Conservation (phyloP, 1,140 invertebrate species). For the Cydia amplana region DNA sequence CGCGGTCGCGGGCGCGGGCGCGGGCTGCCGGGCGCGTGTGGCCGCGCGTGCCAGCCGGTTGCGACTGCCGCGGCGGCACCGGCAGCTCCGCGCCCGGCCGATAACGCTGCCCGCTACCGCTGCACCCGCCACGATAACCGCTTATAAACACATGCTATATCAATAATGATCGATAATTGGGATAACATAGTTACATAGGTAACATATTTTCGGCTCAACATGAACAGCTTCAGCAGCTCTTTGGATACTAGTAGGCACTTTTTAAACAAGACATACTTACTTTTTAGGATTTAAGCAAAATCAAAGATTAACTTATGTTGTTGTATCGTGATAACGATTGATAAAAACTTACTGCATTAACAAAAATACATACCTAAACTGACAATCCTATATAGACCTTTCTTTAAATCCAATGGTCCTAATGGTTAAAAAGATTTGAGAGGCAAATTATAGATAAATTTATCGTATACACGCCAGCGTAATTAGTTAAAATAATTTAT, state of each 20-base stretch:
- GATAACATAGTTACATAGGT: not conserved
- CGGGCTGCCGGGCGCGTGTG: constrained; percentile 65
- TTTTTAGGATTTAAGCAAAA: too few relatives aligned
- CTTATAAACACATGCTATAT: constrained; percentile 47
- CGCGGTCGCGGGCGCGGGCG: constrained; percentile 52
- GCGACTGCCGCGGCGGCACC: constrained; percentile 62
- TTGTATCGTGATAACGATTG: too few relatives aligned
- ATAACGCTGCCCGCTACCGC: constrained; percentile 57
- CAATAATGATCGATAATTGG: constrained; percentile 9
- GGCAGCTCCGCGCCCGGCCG: constrained; percentile 42
- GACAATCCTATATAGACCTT: not conserved
- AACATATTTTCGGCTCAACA: not conserved
- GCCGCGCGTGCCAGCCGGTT: constrained; percentile 65
- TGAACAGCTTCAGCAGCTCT: too few relatives aligned
- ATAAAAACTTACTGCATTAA: too few relatives aligned
- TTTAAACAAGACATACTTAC: too few relatives aligned
- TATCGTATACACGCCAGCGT: not conserved
- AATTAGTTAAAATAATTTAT: not conserved
- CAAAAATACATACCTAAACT: too few relatives aligned
- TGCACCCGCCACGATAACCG: constrained; percentile 62
- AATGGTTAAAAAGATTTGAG: not conserved
- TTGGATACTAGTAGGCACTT: not conserved
- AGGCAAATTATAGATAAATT: not conserved
- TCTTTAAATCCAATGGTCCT: not conserved
- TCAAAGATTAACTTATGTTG: too few relatives aligned